These are phyloP conservation scores for Papilio demoleus DNA, from an alignment of 2,888 invertebrate genomes.

Conservation along the genomic window DNA sequence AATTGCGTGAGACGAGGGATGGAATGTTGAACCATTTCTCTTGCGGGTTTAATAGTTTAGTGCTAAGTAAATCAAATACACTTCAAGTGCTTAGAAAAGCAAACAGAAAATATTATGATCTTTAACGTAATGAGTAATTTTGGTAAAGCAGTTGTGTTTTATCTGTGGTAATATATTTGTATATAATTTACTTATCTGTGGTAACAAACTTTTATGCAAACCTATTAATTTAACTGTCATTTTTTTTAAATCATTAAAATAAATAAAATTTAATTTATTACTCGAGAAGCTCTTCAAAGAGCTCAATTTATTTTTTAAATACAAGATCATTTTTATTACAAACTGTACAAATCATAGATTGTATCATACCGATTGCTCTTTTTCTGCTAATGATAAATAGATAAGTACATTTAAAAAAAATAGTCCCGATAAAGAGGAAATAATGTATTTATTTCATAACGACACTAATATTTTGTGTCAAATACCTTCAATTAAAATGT, in stretches of 20 bases:
- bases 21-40: conserved; percentile 22
- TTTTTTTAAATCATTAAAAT: too few species aligned
- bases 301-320: neutral
- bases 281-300: neutral
- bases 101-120: neutral
- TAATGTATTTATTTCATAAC: neutral
- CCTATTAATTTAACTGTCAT: too few species aligned
- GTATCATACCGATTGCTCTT: neutral
- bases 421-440: neutral
- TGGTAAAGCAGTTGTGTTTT: neutral
- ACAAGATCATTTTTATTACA: neutral
- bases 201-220: too few species aligned
- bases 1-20: conserved; percentile 19
- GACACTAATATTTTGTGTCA: neutral
- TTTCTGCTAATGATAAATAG: neutral
- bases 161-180: neutral
- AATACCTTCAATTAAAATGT: neutral
- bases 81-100: conserved; percentile 13
- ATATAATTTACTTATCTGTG: neutral
- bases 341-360: neutral
- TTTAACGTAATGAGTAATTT: neutral
- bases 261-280: neutral
- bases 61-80: conserved; percentile 20
- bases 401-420: neutral
- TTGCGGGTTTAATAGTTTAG: conserved; percentile 17